These are phyloP conservation scores for Melolontha melolontha DNA, from an alignment of 2,888 invertebrate genomes.

Conservation along the genomic window DNA sequence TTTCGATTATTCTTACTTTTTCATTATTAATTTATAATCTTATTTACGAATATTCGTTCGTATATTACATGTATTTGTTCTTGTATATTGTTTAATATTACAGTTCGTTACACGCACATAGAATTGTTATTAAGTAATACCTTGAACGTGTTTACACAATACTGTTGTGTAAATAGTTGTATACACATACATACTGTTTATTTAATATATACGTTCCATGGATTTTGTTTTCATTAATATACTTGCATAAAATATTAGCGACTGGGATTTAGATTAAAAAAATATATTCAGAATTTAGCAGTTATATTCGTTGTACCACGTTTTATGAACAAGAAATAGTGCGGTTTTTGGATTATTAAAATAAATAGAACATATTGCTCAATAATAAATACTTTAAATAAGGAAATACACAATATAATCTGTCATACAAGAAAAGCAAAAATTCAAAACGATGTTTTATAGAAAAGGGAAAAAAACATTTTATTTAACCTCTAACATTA, in stretches of 20 bases:
- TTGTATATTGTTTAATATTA: constrained; percentile 17
- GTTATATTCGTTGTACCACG: too few species aligned
- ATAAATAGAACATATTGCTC: too few species aligned
- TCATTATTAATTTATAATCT: neutral
- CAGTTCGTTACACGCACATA: constrained; percentile 22
- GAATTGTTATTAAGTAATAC: constrained; percentile 32
- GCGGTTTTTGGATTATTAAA: too few species aligned
- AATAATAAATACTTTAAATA: too few species aligned
- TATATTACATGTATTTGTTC: neutral
- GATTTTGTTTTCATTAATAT: constrained; percentile 14
- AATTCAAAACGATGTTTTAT: too few species aligned
- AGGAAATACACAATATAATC: too few species aligned
- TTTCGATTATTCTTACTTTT: too few species aligned
- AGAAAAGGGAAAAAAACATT: too few species aligned
- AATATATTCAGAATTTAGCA: neutral
- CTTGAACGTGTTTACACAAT: constrained; percentile 34
- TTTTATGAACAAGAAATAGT: too few species aligned
- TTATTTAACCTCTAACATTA: too few species aligned
- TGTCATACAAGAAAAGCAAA: too few species aligned
- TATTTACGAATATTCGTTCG: neutral
- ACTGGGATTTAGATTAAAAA: neutral
- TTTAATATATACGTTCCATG: constrained; percentile 17
- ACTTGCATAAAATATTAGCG: constrained; percentile 4
- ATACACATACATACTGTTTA: constrained; percentile 14
- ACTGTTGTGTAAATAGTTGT: constrained; percentile 20